phyloP scores from a whole-genome alignment of 2,797 vertebrate species.

The Uromys caudimaculatus region DNA sequence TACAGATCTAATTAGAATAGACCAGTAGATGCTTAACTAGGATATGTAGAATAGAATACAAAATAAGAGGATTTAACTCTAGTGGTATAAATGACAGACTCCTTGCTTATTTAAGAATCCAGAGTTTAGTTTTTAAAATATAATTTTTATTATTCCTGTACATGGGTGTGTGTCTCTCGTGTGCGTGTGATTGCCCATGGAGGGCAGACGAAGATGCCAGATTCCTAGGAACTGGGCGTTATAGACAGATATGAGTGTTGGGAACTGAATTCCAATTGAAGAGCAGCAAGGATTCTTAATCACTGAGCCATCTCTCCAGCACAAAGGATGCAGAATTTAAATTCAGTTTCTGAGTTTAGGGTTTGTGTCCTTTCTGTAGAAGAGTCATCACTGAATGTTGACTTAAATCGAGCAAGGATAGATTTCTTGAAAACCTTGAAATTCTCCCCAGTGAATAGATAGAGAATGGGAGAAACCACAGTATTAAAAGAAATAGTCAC shows the following conservation, averaged over 20 bases:
- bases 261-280: neutral
- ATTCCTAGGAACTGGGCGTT: neutral
- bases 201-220: neutral
- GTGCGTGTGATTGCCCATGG: neutral
- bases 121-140: neutral
- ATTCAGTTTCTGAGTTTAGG: constrained; percentile 35
- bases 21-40: neutral
- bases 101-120: neutral
- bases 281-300: neutral
- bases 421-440: constrained; percentile 77
- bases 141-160: neutral
- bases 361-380: constrained; percentile 64
- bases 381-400: constrained; percentile 68
- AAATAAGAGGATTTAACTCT: neutral
- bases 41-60: neutral
- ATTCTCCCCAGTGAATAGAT: constrained; percentile 74
- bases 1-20: neutral
- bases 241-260: neutral
- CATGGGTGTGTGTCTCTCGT: neutral
- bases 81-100: neutral
- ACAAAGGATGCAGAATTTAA: constrained; percentile 60
- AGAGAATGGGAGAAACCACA: constrained; percentile 78
- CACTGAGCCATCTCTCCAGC: neutral
- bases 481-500: constrained; percentile 69
- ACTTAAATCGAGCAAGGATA: constrained; percentile 73